Base-by-base conservation (phyloP, 2,888 invertebrate genomes). In the Minunthozetes semirufus region DNA sequence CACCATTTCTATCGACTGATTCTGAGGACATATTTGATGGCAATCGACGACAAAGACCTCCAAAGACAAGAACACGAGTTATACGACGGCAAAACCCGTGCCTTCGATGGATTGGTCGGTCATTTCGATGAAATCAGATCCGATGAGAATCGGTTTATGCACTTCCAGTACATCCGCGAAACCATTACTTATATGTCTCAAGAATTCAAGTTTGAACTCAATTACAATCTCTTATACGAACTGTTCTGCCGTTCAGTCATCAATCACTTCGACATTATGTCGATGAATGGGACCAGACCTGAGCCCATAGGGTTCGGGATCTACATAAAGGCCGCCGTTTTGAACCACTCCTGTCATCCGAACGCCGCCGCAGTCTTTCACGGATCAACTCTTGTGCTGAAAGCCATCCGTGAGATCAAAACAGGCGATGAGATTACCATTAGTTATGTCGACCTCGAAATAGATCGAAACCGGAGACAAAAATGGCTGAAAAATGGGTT, bases 311-410 rank as follows among this genome's bases (percentile, higher is more conserved):
- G 66, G 33, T 66, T 17, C 11, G 42, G 38, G 2, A 9, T 66
- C 19, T 66, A 66, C n/a, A 42, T 66, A 19, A 66, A 19, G 19
- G 38, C 66, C n/a, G 33, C 66, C 1, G 19, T 38, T 38, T n/a
- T 66, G 5, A 66, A 66, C 38, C 66, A 66, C 13, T 66, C 66
- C 19, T 66, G 66, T 66, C 6, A n/a, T 38, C 66, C 66, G 38
- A 66, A 66, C 38, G 6, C 38, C 17, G 66, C 66, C 4, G 19
- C 38, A 19, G 22, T 38, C 38, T 66, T 38, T 66, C 19, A 13
- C n/a, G 42, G 42, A 2, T 19, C 66, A 38, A 66, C 17, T n/a
- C 66, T 66, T 66, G 38, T 66, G 15, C 66, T 66, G 5, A 66
- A 66, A 66, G 66, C 66, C 17, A 66, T 66, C 19, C n/a, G 38